These are phyloP conservation scores for Cremastinae sp. DNA, from an alignment of 2,888 invertebrate species.

Conservation along the genomic window DNA sequence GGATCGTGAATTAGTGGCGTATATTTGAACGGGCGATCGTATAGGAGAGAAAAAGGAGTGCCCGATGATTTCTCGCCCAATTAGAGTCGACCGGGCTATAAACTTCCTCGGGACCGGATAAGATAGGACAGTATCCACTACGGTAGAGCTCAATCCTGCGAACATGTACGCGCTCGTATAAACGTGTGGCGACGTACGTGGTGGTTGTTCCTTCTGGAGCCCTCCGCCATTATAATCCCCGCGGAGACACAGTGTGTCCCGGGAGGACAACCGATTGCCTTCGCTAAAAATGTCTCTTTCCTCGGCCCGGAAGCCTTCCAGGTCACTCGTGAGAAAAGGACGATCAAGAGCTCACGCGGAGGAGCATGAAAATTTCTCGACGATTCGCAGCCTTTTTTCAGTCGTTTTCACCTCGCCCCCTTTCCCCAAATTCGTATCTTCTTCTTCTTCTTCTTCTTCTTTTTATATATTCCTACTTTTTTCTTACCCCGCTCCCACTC, in stretches of 20 bases:
- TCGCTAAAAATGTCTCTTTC: conserved; percentile 64
- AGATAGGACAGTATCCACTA: conserved; percentile 76
- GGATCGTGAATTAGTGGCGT: conserved; percentile 77
- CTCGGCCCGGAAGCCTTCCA: conserved; percentile 73
- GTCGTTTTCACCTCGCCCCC: background rate
- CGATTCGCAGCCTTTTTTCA: background rate
- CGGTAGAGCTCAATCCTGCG: conserved; percentile 33
- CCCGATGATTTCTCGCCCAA: conserved; percentile 80
- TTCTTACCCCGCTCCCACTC: background rate
- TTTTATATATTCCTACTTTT: background rate
- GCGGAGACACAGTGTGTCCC: conserved; percentile 37
- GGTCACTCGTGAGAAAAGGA: conserved; percentile 67
- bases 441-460: conserved; percentile 2
- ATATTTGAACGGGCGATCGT: conserved; percentile 65
- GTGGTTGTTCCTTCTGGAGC: conserved; percentile 46
- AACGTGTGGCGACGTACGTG: conserved; percentile 22
- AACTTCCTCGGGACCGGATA: conserved; percentile 77
- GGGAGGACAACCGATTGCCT: conserved; percentile 40
- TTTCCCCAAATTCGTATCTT: too few relatives aligned
- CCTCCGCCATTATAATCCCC: conserved; percentile 58
- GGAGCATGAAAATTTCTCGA: conserved; percentile 48
- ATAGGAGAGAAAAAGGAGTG: conserved; percentile 77
- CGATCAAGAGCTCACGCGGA: conserved; percentile 26
- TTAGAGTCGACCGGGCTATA: conserved; percentile 80
- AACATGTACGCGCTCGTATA: conserved; percentile 21